Conservation (phyloP, 2,888 invertebrate species). For the Ctenicera cuprea region DNA sequence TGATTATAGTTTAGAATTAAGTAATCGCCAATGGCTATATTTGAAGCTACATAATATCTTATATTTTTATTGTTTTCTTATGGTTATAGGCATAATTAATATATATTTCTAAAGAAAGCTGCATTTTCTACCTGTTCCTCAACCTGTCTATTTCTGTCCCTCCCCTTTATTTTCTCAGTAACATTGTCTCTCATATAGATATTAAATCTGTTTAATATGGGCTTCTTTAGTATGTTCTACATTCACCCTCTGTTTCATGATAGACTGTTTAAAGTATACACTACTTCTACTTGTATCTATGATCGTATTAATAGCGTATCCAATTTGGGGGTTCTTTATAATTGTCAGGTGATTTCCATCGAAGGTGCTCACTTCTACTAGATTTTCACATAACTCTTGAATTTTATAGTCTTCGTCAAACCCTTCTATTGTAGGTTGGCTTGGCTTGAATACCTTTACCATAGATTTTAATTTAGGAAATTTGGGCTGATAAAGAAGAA, state of each 20-base stretch:
- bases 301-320: slow-evolving; percentile 76
- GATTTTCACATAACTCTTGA: slow-evolving; percentile 75
- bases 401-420: slow-evolving; percentile 80
- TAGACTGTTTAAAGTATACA: slow-evolving; percentile 29
- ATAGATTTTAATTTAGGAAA: slow-evolving; percentile 73
- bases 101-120: too few species aligned
- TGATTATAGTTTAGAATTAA: too few species aligned
- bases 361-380: slow-evolving; percentile 78
- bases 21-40: too few species aligned
- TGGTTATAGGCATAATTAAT: too few species aligned
- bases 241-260: slow-evolving; percentile 1
- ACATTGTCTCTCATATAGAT: too few species aligned
- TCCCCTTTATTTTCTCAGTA: too few species aligned
- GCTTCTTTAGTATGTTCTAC: too few species aligned
- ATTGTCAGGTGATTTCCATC: slow-evolving; percentile 85
- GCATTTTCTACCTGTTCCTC: too few species aligned
- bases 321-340: slow-evolving; percentile 79
- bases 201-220: too few species aligned
- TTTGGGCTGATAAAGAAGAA: slow-evolving; percentile 73
- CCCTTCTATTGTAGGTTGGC: slow-evolving; percentile 75
- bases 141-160: too few species aligned
- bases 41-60: too few species aligned
- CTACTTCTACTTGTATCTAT: slow-evolving; percentile 27
- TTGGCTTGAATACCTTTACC: slow-evolving; percentile 79
- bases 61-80: too few species aligned